A percentile compares a stretch with the other conserved stretches of the same genome.
Conservation (phyloP, 1,140 invertebrate genomes). For the Eumaeus atala region DNA sequence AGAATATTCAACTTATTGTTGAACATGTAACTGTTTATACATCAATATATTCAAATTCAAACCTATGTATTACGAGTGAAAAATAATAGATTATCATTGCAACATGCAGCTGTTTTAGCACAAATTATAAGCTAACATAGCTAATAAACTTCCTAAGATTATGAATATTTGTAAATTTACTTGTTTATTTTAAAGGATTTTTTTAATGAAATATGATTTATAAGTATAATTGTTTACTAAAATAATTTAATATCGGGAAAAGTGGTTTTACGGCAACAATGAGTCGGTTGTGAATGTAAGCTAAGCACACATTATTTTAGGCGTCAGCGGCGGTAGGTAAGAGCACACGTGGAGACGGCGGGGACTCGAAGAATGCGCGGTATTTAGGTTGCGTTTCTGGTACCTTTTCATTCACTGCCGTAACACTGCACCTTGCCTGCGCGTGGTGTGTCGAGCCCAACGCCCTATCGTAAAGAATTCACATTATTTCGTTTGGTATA, state of each 20-base stretch:
- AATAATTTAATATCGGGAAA: background rate
- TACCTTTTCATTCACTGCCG: slow-evolving; percentile 70
- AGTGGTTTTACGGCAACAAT: slow-evolving; percentile 10
- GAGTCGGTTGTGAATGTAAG: slow-evolving; percentile 17
- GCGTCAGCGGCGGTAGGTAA: slow-evolving; percentile 58
- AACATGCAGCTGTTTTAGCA: too few species aligned
- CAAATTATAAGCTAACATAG: too few species aligned
- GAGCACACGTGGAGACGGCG: slow-evolving; percentile 59
- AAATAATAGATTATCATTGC: too few species aligned
- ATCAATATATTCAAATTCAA: too few species aligned
- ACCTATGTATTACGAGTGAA: too few species aligned
- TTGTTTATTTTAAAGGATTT: too few species aligned
- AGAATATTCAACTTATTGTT: too few species aligned
- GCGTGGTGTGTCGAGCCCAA: slow-evolving; percentile 7
- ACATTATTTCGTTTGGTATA: slow-evolving; percentile 7
- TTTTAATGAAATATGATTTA: too few species aligned
- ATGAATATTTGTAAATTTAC: too few species aligned
- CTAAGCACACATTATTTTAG: slow-evolving; percentile 36
- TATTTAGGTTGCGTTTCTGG: slow-evolving; percentile 71
- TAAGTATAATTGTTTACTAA: background rate
- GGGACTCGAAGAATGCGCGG: slow-evolving; percentile 60
- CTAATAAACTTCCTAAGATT: too few species aligned
- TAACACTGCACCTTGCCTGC: slow-evolving; percentile 50
- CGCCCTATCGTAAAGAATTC: slow-evolving; percentile 15
- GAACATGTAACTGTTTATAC: too few species aligned